Conservation (phyloP, 2,888 invertebrate species). For the Lapara coniferarum region DNA sequence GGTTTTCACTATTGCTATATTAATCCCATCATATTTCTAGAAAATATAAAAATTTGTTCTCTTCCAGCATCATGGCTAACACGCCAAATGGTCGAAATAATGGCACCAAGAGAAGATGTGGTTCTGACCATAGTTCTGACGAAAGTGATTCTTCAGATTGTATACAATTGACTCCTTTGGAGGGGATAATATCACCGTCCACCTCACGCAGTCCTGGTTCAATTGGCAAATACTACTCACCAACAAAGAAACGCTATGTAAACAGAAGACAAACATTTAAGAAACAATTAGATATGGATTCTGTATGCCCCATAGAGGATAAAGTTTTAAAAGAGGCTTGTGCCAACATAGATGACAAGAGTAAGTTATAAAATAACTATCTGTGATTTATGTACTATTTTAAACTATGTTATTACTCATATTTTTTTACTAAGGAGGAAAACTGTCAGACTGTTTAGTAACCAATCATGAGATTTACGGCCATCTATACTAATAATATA, state of each 20-base stretch:
- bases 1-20: background rate
- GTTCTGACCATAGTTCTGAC: background rate
- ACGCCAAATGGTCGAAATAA: background rate
- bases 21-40: no score
- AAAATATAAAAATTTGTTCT: background rate
- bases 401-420: no score
- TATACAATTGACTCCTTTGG: background rate
- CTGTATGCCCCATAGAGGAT: background rate
- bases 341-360: conserved; percentile 2
- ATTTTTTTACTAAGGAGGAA: no score
- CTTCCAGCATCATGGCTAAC: background rate
- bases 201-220: background rate
- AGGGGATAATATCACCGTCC: background rate
- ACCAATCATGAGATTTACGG: no score
- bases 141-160: conserved; percentile 7
- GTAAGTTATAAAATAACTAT: background rate
- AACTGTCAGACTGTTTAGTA: no score
- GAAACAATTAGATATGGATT: background rate
- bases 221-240: conserved; percentile 4
- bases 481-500: no score
- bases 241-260: conserved; percentile 38
- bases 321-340: background rate
- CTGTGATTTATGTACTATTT: background rate
- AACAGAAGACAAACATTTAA: conserved; percentile 23
- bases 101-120: background rate